phyloP scores from a whole-genome alignment of 2,888 invertebrate species.

The Aricia artaxerxes region DNA sequence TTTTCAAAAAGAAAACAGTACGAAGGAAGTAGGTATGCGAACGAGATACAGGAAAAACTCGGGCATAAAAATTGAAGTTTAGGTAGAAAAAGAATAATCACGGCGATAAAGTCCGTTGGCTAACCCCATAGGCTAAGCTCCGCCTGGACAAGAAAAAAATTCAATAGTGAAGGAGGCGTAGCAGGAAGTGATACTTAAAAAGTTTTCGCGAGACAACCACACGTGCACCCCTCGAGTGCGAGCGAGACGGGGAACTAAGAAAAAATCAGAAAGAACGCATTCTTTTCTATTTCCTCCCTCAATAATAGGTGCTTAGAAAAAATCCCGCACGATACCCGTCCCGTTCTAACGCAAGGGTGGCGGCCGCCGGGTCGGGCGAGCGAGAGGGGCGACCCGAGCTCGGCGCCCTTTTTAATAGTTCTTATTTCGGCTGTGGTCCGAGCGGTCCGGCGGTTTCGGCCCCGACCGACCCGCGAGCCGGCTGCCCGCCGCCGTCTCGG shows the following conservation, averaged over 20 bases:
- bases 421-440: conserved; percentile 72
- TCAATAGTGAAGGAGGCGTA: conserved; percentile 73
- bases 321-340: conserved; percentile 69
- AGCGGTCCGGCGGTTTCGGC: conserved; percentile 61
- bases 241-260: conserved; percentile 70
- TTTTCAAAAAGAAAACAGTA: neutral
- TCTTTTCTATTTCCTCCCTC: conserved; percentile 80
- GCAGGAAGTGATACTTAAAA: conserved; percentile 72
- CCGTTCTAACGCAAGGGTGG: conserved; percentile 69
- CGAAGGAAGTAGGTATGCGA: neutral
- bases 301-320: conserved; percentile 78
- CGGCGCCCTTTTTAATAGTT: conserved; percentile 76
- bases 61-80: conserved; percentile 35
- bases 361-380: conserved; percentile 66
- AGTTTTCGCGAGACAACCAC: conserved; percentile 55
- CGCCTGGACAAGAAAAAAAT: conserved; percentile 73
- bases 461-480: conserved; percentile 43
- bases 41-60: neutral
- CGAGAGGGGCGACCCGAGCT: conserved; percentile 67
- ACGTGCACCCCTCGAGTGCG: conserved; percentile 52
- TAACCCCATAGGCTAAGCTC: conserved; percentile 71
- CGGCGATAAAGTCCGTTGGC: conserved; percentile 63
- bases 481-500: conserved; percentile 52
- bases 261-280: conserved; percentile 78
- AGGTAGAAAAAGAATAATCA: conserved; percentile 56